A percentile compares a stretch with the other conserved stretches of the same genome.
Conservation (phyloP, 2,113 vertebrate species). For the Ictalurus punctatus region DNA sequence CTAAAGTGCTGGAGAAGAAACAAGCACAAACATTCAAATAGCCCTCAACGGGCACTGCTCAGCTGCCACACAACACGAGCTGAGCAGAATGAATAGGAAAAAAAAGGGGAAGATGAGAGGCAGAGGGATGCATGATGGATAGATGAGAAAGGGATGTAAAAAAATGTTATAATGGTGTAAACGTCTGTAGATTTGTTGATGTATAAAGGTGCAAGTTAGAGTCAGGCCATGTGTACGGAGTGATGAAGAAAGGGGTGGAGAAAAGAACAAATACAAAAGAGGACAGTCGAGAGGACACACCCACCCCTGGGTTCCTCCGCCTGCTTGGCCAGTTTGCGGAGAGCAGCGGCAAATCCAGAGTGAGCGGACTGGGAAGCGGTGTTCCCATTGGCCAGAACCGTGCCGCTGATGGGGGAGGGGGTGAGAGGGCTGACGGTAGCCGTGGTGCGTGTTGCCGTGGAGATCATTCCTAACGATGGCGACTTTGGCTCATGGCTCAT, state of each 20-base stretch:
- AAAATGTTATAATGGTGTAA: neutral
- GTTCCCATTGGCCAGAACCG: conserved; percentile 87
- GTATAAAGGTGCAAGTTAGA: neutral
- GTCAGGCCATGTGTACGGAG: neutral
- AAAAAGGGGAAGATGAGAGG: conserved; percentile 48
- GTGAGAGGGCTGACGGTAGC: conserved; percentile 94
- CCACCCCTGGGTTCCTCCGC: conserved; percentile 96
- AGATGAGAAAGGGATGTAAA: conserved; percentile 48
- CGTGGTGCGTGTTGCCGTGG: conserved; percentile 91
- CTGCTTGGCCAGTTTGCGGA: conserved; percentile 97
- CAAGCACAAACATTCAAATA: neutral
- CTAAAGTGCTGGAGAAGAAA: neutral
- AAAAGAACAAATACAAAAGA: conserved; percentile 3
- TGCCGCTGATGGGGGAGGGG: conserved; percentile 64
- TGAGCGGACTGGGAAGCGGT: conserved; percentile 84
- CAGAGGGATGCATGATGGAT: conserved; percentile 65
- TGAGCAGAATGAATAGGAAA: neutral
- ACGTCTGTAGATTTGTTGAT: neutral
- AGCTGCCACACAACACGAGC: neutral
- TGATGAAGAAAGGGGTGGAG: neutral
- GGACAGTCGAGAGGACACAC: conserved; percentile 59
- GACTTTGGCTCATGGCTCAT: conserved; percentile 99
- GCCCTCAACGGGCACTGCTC: neutral
- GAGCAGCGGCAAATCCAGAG: conserved; percentile 94
- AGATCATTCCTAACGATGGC: conserved; percentile 95